These are phyloP conservation scores for Drosophila imparisetae DNA, from an alignment of 2,888 invertebrate genomes.

Conservation along the genomic window DNA sequence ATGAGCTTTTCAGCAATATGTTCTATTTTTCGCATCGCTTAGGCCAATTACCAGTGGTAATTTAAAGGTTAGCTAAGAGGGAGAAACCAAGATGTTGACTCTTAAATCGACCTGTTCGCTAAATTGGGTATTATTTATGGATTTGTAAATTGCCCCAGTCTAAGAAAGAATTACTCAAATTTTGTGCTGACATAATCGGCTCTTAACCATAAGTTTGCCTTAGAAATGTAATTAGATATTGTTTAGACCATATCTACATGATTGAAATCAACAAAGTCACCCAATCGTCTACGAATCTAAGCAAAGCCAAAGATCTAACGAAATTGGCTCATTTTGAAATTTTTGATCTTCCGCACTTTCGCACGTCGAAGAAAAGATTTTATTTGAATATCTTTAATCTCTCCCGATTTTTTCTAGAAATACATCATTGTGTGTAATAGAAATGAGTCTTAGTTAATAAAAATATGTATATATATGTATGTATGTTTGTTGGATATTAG, in stretches of 20 bases:
- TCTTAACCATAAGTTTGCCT: no score
- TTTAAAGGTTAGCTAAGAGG: slow-evolving; percentile 42
- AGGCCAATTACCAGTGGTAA: slow-evolving; percentile 52
- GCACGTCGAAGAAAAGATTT: not conserved
- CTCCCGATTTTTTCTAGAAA: not conserved
- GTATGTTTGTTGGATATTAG: not conserved
- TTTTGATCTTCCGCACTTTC: not conserved
- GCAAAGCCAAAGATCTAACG: not conserved
- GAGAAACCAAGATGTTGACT: not conserved
- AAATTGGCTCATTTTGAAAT: not conserved
- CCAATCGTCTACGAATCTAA: not conserved
- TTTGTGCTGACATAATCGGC: not conserved
- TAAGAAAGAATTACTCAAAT: not conserved
- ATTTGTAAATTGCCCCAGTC: slow-evolving; percentile 1
- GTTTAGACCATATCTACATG: not conserved
- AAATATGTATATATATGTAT: not conserved
- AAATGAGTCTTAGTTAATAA: not conserved
- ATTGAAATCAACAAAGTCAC: not conserved
- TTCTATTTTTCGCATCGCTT: slow-evolving; percentile 66
- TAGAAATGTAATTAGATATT: not conserved
- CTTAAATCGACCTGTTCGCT: slow-evolving; percentile 17
- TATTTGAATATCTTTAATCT: not conserved
- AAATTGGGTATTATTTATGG: slow-evolving; percentile 28
- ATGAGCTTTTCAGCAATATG: slow-evolving; percentile 74
- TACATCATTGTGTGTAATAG: not conserved